A percentile compares a stretch with the other conserved stretches of the same genome.
Evolutionary conservation across 2,113 vertebrate genomes (phyloP).

Genomic region (Thunnus thynnus): DNA sequence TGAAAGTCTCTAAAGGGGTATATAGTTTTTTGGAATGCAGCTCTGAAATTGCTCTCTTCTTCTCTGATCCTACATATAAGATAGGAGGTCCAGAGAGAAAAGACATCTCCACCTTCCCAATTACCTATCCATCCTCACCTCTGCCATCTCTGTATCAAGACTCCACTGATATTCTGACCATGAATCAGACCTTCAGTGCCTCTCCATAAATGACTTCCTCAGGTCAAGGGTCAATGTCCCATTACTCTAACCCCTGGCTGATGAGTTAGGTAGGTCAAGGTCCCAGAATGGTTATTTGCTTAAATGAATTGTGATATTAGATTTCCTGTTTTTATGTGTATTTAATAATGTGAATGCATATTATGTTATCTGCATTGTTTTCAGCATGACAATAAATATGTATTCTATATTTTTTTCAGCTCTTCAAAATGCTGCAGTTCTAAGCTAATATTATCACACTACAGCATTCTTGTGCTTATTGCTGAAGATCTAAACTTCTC

Average conservation of each 20-base stretch:
- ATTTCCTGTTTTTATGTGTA: conserved; percentile 28
- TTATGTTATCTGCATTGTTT: not conserved
- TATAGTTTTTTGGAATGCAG: not conserved
- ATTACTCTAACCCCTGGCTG: conserved; percentile 69
- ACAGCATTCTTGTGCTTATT: not conserved
- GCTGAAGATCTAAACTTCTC: not conserved
- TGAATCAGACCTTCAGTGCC: conserved; percentile 79
- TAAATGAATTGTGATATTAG: conserved; percentile 34
- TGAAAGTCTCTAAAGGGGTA: too few relatives aligned
- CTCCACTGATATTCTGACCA: conserved; percentile 67
- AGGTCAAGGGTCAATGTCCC: conserved; percentile 81
- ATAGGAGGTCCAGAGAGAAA: conserved; percentile 31
- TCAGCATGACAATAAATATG: not conserved
- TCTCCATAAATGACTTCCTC: conserved; percentile 85
- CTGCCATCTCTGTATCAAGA: conserved; percentile 59
- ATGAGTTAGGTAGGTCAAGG: conserved; percentile 59
- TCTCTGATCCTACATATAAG: conserved; percentile 10
- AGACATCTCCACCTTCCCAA: conserved; percentile 58
- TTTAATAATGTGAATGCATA: conserved; percentile 15
- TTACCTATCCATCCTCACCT: conserved; percentile 76
- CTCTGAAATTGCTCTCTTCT: not conserved
- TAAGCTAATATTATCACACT: not conserved
- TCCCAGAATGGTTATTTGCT: conserved; percentile 52
- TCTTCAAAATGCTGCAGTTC: not conserved
- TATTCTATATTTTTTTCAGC: not conserved